Conservation (phyloP, 2,888 invertebrate genomes). For the Pyrocoelia pectoralis region DNA sequence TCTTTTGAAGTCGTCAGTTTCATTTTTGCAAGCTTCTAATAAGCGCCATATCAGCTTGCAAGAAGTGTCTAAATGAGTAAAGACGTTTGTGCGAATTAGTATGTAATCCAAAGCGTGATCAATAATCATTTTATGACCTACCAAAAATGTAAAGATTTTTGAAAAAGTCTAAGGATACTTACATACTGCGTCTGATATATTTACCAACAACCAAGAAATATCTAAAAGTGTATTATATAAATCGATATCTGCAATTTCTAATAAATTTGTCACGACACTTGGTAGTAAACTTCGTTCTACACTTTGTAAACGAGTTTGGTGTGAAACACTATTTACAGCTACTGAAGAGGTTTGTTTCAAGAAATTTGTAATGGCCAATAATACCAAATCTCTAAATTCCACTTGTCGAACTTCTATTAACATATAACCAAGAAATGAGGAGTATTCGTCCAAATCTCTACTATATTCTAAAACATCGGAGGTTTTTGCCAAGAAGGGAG, state of each 20-base stretch:
- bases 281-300: conserved; percentile 55
- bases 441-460: conserved; percentile 52
- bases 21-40: conserved; percentile 26
- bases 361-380: conserved; percentile 18
- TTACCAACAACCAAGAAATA: conserved; percentile 46
- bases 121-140: conserved; percentile 54
- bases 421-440: conserved; percentile 50
- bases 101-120: conserved; percentile 52
- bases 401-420: conserved; percentile 39
- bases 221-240: conserved; percentile 52
- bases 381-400: conserved; percentile 17
- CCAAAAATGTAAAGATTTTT: conserved; percentile 5
- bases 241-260: conserved; percentile 48
- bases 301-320: conserved; percentile 43
- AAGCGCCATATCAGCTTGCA: conserved; percentile 40
- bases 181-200: conserved; percentile 51
- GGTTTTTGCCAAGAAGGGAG: conserved; percentile 49
- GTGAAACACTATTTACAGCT: conserved; percentile 14
- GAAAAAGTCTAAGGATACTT: conserved; percentile 38
- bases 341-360: conserved; percentile 10
- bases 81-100: conserved; percentile 36
- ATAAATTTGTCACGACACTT: conserved; percentile 49
- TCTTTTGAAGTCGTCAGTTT: background rate
- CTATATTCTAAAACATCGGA: conserved; percentile 48
- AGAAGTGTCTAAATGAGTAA: conserved; percentile 11